Base-by-base conservation (phyloP, 2,888 invertebrate species). In the Apodemia hepburni region DNA sequence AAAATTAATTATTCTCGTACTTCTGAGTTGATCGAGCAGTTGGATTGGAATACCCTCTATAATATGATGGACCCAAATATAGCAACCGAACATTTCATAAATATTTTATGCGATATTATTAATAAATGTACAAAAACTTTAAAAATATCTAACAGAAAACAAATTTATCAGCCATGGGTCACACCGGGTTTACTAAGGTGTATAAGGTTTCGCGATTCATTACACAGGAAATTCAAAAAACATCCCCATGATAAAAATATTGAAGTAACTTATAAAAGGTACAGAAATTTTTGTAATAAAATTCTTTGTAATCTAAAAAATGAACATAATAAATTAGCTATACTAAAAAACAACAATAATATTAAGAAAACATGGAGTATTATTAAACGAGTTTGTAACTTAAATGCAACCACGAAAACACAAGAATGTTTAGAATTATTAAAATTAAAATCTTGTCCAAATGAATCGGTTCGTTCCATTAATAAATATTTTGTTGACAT, bases 31-130 rank as follows among this genome's bases (percentile, higher is more conserved):
- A 35, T 47, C 3, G 1, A 18, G 11, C 12, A 35, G 2, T 11
- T 35, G 2, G 11, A 35, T 35, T 35, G 35, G 35, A 35, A 11
- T 35, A 11, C 35, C 2, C 54, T 54, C 33, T 54, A 15, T n/a
- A 38, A 18, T 2, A 38, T 33, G 35, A 49, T 35, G 54, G 18
- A 59, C 42, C 63, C 63, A n/a, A 17, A 47, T 63, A 35, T 35
- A 11, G 35, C 35, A 35, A n/a, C 60, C 60, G 18, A 60, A 42
- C 15, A 60, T 22, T 58, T 18, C 42, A 57, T 27, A 57, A 12
- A 27, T 38, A 27, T 42, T 61, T 38, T 57, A 61, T 38, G 54
- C 57, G 61, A 61, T 58, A 27, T 42, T 58, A 7, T 42, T 38
- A 38, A 57, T 29, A 12, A 42, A 35, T 11, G 35, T 35, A 35